Conservation (phyloP, 1,140 invertebrate genomes). For the Diachasma alloeum region DNA sequence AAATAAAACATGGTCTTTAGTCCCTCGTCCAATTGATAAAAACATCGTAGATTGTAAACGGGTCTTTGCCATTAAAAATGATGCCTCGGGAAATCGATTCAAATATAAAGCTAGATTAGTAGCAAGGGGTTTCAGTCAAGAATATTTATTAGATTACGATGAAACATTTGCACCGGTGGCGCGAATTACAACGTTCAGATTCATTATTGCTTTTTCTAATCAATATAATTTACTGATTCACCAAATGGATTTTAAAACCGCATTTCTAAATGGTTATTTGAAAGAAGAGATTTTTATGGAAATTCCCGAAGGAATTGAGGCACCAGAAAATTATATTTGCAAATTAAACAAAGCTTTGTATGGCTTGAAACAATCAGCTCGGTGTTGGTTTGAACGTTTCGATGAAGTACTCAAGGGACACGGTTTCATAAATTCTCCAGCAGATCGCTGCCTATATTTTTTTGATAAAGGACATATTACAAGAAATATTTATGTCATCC, state of each 20-base stretch:
- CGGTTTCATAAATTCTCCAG: no score
- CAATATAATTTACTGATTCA: slow-evolving; percentile 55
- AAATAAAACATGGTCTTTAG: slow-evolving; percentile 55
- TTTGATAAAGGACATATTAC: no score
- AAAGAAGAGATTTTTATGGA: slow-evolving; percentile 34
- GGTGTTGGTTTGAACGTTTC: no score
- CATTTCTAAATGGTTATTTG: no score
- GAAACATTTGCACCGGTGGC: slow-evolving; percentile 40
- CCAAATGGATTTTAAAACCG: slow-evolving; percentile 51
- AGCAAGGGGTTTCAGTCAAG: slow-evolving; percentile 55
- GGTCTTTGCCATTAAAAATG: slow-evolving; percentile 20
- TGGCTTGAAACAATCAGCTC: no score
- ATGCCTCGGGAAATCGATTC: slow-evolving; percentile 41
- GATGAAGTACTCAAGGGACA: no score
- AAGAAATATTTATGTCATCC: no score
- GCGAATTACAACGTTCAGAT: slow-evolving; percentile 44
- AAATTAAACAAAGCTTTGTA: no score
- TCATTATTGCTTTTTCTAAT: slow-evolving; percentile 57
- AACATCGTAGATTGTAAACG: slow-evolving; percentile 35
- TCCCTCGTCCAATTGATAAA: slow-evolving; percentile 50
- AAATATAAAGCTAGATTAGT: slow-evolving; percentile 58
- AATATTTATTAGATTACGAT: slow-evolving; percentile 46
- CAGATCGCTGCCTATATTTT: no score
- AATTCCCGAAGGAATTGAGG: no score
- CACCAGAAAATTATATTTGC: no score